phyloP scores from a whole-genome alignment of 1,140 invertebrate species.

The Batillaria attramentaria region DNA sequence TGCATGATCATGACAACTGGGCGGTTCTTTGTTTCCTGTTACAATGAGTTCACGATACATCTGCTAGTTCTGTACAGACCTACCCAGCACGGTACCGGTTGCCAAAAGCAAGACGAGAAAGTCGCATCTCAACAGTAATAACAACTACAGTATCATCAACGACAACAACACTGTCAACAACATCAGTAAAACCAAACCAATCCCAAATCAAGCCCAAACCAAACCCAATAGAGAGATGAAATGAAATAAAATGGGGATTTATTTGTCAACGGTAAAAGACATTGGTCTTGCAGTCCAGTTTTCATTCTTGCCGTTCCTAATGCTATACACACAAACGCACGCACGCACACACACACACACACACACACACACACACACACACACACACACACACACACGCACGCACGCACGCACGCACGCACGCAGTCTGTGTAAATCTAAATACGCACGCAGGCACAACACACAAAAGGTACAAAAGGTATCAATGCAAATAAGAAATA shows the following conservation, averaged over 20 bases:
- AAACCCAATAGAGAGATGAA: neutral
- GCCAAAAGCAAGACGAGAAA: no score
- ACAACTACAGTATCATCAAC: neutral
- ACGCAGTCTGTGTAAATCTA: neutral
- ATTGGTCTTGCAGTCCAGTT: no score
- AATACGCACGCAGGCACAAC: no score
- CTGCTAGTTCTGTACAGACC: no score
- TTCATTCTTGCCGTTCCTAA: no score
- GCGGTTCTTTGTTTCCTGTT: no score
- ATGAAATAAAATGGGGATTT: neutral
- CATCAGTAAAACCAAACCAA: neutral
- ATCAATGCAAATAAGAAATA: neutral
- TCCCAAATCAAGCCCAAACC: neutral
- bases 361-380: neutral
- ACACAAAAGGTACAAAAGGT: no score
- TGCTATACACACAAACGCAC: neutral
- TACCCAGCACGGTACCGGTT: no score
- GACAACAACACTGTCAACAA: neutral
- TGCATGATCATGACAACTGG: no score
- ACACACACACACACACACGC: neutral
- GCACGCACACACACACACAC: neutral
- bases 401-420: neutral
- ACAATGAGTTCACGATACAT: no score
- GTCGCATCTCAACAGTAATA: no score
- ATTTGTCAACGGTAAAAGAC: neutral